phyloP scores from a whole-genome alignment of 2,113 vertebrate species.

The Zootoca vivipara region DNA sequence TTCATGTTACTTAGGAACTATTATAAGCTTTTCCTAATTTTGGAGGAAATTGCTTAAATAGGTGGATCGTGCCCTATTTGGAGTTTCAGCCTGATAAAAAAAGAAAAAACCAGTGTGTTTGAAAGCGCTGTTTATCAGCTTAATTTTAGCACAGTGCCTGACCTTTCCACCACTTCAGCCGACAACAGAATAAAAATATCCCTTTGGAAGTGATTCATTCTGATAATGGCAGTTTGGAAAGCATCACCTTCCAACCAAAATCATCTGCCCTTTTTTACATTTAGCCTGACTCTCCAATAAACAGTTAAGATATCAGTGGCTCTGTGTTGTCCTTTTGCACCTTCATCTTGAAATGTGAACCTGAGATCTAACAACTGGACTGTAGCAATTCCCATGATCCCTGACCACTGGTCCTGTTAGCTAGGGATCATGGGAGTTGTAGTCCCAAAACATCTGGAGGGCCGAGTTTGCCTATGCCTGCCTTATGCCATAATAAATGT shows the following conservation, averaged over 20 bases:
- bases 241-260: constrained; percentile 44
- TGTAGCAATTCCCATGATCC: too few species aligned
- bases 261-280: constrained; percentile 16
- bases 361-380: constrained; percentile 10
- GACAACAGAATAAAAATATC: constrained; percentile 44
- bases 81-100: not conserved
- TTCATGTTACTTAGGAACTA: not conserved
- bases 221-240: constrained; percentile 40
- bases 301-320: constrained; percentile 35
- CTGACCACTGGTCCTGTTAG: too few species aligned
- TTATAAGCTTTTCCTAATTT: not conserved
- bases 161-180: constrained; percentile 39
- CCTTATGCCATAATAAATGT: not conserved
- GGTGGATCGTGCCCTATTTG: not conserved
- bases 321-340: not conserved
- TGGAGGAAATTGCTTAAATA: not conserved
- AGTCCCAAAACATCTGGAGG: too few species aligned
- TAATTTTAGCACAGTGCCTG: constrained; percentile 28
- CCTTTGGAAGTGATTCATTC: constrained; percentile 46
- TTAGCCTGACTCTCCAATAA: constrained; percentile 46
- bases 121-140: constrained; percentile 20
- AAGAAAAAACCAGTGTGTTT: constrained; percentile 7
- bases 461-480: too few species aligned
- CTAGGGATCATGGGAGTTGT: too few species aligned
- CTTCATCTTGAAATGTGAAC: constrained; percentile 40